Evolutionary conservation across 2,888 invertebrate species (phyloP).

Genomic region (Oasisia sp.): DNA sequence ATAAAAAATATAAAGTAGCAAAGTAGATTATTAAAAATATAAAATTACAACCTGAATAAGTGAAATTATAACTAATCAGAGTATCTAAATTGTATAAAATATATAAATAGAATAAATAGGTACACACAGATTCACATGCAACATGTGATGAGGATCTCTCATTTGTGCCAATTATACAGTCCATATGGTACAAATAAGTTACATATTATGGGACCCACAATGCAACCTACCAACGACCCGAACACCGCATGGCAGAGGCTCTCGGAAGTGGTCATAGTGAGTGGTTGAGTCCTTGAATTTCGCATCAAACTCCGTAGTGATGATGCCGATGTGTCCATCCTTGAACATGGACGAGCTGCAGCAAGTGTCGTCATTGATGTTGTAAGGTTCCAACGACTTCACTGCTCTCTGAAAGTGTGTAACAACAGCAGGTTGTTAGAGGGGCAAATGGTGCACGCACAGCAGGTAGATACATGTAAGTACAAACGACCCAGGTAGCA

Average conservation of each 20-base stretch:
- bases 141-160: too few species aligned
- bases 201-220: not conserved
- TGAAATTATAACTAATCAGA: too few species aligned
- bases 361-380: conserved; percentile 39
- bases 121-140: too few species aligned
- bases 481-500: too few species aligned
- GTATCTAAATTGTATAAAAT: too few species aligned
- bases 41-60: too few species aligned
- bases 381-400: conserved; percentile 48
- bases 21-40: too few species aligned
- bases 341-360: conserved; percentile 52
- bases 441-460: not conserved
- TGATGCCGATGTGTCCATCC: conserved; percentile 56
- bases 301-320: conserved; percentile 53
- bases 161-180: too few species aligned
- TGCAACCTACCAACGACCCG: conserved; percentile 29
- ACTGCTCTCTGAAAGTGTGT: conserved; percentile 37
- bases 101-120: too few species aligned
- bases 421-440: not conserved
- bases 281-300: conserved; percentile 51
- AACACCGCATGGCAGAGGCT: conserved; percentile 46
- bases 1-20: too few species aligned
- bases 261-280: conserved; percentile 51
- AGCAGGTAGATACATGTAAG: too few species aligned
- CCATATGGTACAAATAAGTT: too few species aligned